Evolutionary conservation across 64 coral and sea anemone genomes (phyloP).

Genomic region (Porites lutea): DNA sequence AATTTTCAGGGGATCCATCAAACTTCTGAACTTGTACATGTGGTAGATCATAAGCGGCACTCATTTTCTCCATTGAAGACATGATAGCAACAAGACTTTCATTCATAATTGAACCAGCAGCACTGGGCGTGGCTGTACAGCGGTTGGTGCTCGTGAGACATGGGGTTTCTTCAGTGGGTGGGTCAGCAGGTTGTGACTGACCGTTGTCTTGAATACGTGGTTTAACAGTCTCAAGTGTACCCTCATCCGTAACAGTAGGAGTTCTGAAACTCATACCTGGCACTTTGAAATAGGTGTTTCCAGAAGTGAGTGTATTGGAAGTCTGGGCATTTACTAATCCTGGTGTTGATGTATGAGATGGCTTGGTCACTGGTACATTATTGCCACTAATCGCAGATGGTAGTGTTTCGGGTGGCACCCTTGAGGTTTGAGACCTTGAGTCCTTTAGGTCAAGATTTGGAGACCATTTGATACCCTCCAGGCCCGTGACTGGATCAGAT

Average conservation of each 20-base stretch:
- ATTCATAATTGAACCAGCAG: constrained; percentile 1
- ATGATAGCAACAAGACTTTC: constrained; percentile 8
- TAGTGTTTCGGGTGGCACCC: not conserved
- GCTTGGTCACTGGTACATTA: not conserved
- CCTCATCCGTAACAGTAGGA: too few species aligned
- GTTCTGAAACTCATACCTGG: too few species aligned
- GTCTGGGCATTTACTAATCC: not conserved
- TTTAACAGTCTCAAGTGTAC: too few species aligned
- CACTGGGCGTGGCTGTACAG: not conserved
- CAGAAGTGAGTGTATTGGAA: too few species aligned
- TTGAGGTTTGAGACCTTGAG: not conserved
- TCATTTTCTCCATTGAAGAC: constrained; percentile 39
- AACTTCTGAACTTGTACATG: not conserved
- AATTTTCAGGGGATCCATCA: constrained; percentile 71
- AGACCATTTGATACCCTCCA: not conserved
- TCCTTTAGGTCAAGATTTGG: not conserved
- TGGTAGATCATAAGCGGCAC: constrained; percentile 52
- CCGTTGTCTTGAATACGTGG: too few species aligned
- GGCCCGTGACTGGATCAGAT: not conserved
- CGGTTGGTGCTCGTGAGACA: too few species aligned
- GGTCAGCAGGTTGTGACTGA: not conserved
- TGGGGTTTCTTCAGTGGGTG: too few species aligned
- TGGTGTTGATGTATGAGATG: not conserved
- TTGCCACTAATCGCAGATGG: not conserved
- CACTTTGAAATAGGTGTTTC: too few species aligned